Evolutionary conservation across 2,113 vertebrate genomes (phyloP).

Genomic region (Periophthalmus modestus): DNA sequence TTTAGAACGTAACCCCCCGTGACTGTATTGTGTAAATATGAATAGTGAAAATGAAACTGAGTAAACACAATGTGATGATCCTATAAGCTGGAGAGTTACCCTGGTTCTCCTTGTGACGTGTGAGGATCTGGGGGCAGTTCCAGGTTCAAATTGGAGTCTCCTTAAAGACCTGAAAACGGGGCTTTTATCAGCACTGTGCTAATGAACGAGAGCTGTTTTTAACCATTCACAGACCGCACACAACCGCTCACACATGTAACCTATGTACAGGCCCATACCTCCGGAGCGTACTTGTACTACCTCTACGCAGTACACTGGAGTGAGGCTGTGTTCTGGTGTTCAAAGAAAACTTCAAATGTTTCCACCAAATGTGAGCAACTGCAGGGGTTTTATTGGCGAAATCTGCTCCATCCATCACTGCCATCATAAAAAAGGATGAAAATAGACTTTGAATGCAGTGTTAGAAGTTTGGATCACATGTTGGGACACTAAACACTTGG

Average conservation of each 20-base stretch:
- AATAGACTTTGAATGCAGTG: conserved; percentile 1
- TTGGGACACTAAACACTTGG: background rate
- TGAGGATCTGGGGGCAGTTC: conserved; percentile 33
- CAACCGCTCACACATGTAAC: conserved; percentile 16
- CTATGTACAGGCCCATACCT: conserved; percentile 26
- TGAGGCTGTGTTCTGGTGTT: background rate
- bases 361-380: background rate
- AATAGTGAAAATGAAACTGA: no score
- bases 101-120: conserved; percentile 12
- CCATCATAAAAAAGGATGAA: conserved; percentile 17
- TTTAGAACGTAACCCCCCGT: no score
- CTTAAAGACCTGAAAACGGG: conserved; percentile 25
- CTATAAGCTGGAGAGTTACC: background rate
- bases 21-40: no score
- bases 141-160: conserved; percentile 48
- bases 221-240: conserved; percentile 35
- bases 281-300: background rate
- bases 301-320: background rate
- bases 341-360: conserved; percentile 7
- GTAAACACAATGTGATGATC: background rate
- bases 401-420: conserved; percentile 7
- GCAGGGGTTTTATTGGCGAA: conserved; percentile 13
- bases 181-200: conserved; percentile 36
- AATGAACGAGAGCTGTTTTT: conserved; percentile 46
- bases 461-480: conserved; percentile 8